Evolutionary conservation across 2,113 vertebrate genomes (phyloP).

Genomic region (Pelodiscus sinensis): DNA sequence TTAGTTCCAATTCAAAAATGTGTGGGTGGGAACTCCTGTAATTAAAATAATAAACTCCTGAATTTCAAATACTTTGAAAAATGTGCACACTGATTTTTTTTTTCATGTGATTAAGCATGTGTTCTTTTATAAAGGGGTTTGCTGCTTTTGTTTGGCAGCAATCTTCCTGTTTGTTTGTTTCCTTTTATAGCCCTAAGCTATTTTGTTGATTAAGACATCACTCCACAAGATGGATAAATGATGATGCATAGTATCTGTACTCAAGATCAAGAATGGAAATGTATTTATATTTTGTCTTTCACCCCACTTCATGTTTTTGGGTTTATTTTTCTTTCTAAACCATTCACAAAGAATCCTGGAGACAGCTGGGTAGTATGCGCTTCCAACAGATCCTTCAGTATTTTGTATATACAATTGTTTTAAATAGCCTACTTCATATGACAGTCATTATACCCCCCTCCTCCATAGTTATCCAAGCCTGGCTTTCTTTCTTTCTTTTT

Average conservation of each 20-base stretch:
- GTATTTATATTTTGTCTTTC: constrained; percentile 41
- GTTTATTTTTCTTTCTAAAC: constrained; percentile 38
- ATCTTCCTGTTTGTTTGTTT: neutral
- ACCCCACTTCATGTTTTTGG: neutral
- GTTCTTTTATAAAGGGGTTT: neutral
- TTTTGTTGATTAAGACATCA: constrained; percentile 8
- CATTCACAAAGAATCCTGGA: constrained; percentile 28
- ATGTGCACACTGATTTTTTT: neutral
- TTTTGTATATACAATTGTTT: constrained; percentile 23
- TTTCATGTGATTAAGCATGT: neutral
- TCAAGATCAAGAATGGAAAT: constrained; percentile 39
- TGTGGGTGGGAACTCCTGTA: neutral
- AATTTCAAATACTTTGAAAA: neutral
- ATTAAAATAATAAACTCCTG: neutral
- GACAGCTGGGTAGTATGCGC: constrained; percentile 22
- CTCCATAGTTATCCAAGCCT: neutral
- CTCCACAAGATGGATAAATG: neutral
- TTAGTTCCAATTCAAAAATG: neutral
- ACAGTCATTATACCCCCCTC: constrained; percentile 9
- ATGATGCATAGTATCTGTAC: neutral
- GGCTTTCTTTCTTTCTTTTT: neutral
- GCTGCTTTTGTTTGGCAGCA: neutral
- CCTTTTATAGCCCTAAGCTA: neutral
- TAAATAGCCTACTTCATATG: constrained; percentile 40
- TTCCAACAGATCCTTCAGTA: constrained; percentile 48